Evolutionary conservation across 2,888 invertebrate genomes (phyloP).

Genomic region (Dynastes maya): DNA sequence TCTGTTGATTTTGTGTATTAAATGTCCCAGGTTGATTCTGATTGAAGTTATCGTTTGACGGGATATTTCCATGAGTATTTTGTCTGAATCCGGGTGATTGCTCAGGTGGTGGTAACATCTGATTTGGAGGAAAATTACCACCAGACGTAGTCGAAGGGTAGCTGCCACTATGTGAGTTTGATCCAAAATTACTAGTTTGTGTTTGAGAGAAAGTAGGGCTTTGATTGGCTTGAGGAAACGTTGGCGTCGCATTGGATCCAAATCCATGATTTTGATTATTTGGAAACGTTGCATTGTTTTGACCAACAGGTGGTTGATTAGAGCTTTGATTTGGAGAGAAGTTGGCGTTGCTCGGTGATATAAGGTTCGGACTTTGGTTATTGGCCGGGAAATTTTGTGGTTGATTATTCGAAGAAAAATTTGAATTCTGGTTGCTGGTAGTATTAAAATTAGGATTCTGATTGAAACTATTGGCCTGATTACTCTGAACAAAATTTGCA

Average conservation of each 20-base stretch:
- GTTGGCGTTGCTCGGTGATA: background rate
- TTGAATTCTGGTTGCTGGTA: conserved; percentile 24
- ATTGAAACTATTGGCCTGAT: conserved; percentile 22
- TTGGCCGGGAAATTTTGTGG: background rate
- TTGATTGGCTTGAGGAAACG: conserved; percentile 20
- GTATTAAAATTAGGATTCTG: conserved; percentile 2
- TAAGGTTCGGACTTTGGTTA: conserved; percentile 26
- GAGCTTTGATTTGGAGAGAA: conserved; percentile 36
- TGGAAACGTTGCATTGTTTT: conserved; percentile 19
- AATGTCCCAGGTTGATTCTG: conserved; percentile 37
- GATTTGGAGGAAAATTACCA: conserved; percentile 41
- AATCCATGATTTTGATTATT: conserved; percentile 31
- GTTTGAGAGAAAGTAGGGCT: conserved; percentile 22
- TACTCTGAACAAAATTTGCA: conserved; percentile 44
- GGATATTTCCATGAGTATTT: conserved; percentile 24
- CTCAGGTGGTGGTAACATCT: conserved; percentile 36
- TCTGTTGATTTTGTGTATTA: conserved; percentile 26
- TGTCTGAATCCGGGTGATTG: conserved; percentile 31
- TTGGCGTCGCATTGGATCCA: background rate
- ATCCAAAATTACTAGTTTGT: conserved; percentile 34
- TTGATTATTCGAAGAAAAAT: conserved; percentile 25
- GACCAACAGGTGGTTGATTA: conserved; percentile 1
- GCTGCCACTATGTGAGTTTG: conserved; percentile 10
- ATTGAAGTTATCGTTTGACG: conserved; percentile 35
- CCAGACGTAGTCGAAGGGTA: conserved; percentile 21